These are phyloP conservation scores for Palythoa grandis DNA, from an alignment of 92 coral and sea anemone species.

Conservation along the genomic window DNA sequence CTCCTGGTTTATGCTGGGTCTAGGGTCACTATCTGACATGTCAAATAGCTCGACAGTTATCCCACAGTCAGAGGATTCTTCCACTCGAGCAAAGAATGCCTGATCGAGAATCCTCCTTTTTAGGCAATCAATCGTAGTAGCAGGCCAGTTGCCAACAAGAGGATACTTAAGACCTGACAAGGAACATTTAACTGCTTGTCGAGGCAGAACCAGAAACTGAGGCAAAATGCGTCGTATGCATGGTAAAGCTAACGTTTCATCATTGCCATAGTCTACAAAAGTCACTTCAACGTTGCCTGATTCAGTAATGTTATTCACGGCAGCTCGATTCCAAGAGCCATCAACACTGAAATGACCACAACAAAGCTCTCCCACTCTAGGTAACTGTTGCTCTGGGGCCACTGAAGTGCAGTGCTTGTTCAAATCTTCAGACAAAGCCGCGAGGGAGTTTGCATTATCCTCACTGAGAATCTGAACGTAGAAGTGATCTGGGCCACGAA, in stretches of 20 bases:
- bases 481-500: slow-evolving; percentile 53
- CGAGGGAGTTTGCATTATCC: slow-evolving; percentile 58
- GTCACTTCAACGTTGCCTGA: slow-evolving; percentile 56
- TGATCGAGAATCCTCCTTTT: slow-evolving; percentile 48
- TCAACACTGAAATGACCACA: slow-evolving; percentile 70
- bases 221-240: slow-evolving; percentile 54
- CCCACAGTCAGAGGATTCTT: not conserved
- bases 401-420: slow-evolving; percentile 59
- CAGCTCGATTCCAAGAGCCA: slow-evolving; percentile 76
- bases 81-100: slow-evolving; percentile 61
- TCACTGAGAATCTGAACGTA: slow-evolving; percentile 65
- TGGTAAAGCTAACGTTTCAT: slow-evolving; percentile 38
- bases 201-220: slow-evolving; percentile 66
- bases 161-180: slow-evolving; percentile 54
- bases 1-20: slow-evolving; percentile 56
- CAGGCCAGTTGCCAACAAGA: slow-evolving; percentile 41
- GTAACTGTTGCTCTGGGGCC: slow-evolving; percentile 59
- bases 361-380: slow-evolving; percentile 67
- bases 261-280: slow-evolving; percentile 84
- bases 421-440: slow-evolving; percentile 54
- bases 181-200: slow-evolving; percentile 67
- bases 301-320: slow-evolving; percentile 54
- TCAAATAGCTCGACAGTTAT: slow-evolving; percentile 62
- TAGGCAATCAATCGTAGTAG: slow-evolving; percentile 51
- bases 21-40: slow-evolving; percentile 37